Conservation (phyloP, 2,797 vertebrate genomes). For the Phrynocephalus vlangalii region DNA sequence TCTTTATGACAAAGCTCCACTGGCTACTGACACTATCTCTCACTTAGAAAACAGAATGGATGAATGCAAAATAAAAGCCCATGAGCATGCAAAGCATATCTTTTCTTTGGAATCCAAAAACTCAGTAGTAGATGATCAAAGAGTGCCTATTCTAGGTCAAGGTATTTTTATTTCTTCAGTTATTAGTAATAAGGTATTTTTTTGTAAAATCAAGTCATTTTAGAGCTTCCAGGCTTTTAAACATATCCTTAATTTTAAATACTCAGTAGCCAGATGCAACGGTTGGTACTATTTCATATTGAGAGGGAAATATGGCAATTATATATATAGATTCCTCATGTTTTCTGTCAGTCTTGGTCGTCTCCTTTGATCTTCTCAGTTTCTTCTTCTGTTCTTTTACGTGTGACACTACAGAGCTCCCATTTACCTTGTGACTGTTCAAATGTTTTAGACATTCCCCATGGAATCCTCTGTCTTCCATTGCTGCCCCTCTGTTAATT, state of each 20-base stretch:
- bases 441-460: neutral
- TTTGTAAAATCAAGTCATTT: neutral
- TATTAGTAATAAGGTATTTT: neutral
- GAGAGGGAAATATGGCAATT: neutral
- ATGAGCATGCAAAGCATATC: slow-evolving; percentile 36
- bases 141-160: neutral
- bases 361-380: neutral
- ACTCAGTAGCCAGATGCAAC: neutral
- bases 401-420: too few species aligned
- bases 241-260: neutral
- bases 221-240: neutral
- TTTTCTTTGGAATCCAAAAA: slow-evolving; percentile 6
- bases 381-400: neutral
- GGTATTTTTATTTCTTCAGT: neutral
- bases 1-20: slow-evolving; percentile 51
- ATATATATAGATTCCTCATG: neutral
- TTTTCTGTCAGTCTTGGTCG: neutral
- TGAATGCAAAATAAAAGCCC: slow-evolving; percentile 19
- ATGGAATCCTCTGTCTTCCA: neutral
- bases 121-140: neutral
- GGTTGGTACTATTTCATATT: neutral
- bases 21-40: slow-evolving; percentile 25
- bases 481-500: neutral
- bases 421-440: neutral
- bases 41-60: slow-evolving; percentile 59